Evolutionary conservation across 2,888 invertebrate genomes (phyloP), one percentile per base, ranked within the genome.

Genomic region (Drosophila prolongata): DNA sequence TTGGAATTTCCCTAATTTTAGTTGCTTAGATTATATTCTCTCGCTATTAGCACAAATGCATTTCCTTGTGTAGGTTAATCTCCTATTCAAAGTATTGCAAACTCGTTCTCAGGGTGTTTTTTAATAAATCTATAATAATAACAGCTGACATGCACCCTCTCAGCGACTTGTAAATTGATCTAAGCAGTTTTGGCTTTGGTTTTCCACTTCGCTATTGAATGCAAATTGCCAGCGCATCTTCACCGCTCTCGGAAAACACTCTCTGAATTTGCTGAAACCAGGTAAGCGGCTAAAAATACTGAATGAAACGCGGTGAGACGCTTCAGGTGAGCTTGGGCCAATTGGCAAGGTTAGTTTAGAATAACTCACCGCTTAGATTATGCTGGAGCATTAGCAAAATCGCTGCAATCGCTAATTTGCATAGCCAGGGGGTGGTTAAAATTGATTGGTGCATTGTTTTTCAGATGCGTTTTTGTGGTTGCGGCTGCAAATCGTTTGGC

Each of bases 131-230:
- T 58, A 62, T 62, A 66, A 54, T 64, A 62, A 47, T 64, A 53
- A 47, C 65, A 64, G 52, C 64, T 47, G 64, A 66, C 65, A 64
- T 64, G 65, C 50, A 50, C 62, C 27, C 47, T 43, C 50, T 34
- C 72, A 72, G 35, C 27, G 42, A 37, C 43, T 16, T 71, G 83
- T 76, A 77, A 85, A 85, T 83, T 78, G 80, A 86, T 80, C 83
- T 67, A 40, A 54, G 73, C 37, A 58, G 68, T 61, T 76, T 82
- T 57, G 65, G 67, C 66, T 76, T 76, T 68, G 49, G 50, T 44
- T 58, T 37, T 47, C 38, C 61, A 64, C 46, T 79, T 69, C 40
- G 49, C 57, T 49, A 70, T 70, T 65, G 53, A 78, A 86, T 83
- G 83, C 77, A 77, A 83, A 83, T 83, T 69, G 50, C 66, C 65